Evolutionary conservation across 2,113 vertebrate genomes (phyloP).

Genomic region (Salvator merianae): DNA sequence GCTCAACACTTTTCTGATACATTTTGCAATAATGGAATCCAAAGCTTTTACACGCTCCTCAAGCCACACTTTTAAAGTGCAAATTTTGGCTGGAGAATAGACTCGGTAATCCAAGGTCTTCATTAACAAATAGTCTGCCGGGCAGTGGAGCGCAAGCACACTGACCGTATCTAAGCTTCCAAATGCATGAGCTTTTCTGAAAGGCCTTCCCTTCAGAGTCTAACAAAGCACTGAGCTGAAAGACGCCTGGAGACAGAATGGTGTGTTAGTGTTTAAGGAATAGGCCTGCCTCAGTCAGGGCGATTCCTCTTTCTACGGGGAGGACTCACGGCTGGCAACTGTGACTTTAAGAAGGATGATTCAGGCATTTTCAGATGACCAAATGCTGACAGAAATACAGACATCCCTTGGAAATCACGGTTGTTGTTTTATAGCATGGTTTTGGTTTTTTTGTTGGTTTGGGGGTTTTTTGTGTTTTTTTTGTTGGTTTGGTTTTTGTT

Average conservation of each 20-base stretch:
- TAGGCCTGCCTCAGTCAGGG: not conserved
- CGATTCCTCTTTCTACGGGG: not conserved
- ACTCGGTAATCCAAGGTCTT: constrained; percentile 25
- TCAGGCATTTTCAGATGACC: not conserved
- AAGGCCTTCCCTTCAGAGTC: not conserved
- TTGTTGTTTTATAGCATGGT: too few relatives aligned
- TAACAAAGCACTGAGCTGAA: rapidly evolving
- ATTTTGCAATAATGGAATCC: constrained; percentile 65
- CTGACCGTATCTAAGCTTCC: not conserved
- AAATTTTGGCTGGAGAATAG: constrained; percentile 48
- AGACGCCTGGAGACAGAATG: not conserved
- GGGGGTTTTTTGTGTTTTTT: too few relatives aligned
- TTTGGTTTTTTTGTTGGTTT: too few relatives aligned
- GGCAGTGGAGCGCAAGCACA: not conserved
- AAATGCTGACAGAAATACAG: not conserved
- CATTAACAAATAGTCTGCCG: not conserved
- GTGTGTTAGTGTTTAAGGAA: rapidly evolving
- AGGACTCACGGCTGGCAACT: too few relatives aligned
- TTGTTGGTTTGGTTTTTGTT: too few relatives aligned
- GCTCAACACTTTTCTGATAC: constrained; percentile 68
- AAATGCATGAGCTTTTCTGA: rapidly evolving
- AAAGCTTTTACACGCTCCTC: constrained; percentile 63
- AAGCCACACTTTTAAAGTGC: constrained; percentile 50
- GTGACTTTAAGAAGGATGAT: not conserved
- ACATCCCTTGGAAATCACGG: too few relatives aligned